Evolutionary conservation across 2,797 vertebrate genomes (phyloP), one percentile per base, ranked within the genome.

Genomic region (Hydrocynus forskahlii): DNA sequence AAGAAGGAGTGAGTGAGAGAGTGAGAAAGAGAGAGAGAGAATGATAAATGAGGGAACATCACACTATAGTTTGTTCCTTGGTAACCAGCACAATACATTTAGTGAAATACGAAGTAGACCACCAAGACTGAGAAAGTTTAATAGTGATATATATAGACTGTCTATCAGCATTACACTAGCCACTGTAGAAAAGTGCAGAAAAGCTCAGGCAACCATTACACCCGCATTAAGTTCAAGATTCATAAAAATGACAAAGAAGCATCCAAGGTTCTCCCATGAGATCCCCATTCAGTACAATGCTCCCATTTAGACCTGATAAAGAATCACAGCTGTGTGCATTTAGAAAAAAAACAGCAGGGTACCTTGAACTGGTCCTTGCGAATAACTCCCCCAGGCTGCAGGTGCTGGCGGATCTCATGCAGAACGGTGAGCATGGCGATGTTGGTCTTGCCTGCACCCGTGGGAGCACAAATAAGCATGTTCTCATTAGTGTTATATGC

Each of bases 351-450:
- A 70, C 43, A 50, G 68, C 38, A 17, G 50, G 87, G 13, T 92
- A 98, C 98, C 97, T 99, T 99, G 91, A 99, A 99, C 78, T 97
- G 96, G 90, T 99, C 97, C 91, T 97, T 99, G 94, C 95, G 97
- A 90, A 99, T 97, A 89, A 98, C 89, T 1, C 94, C 94, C 0
- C 96, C 96, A 0, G 97, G 96, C 83, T 97, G 96, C 86, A 99
- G 89, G 85, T 99, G 96, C 88, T 99, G 97, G 59, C 96, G 96
- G 85, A 99, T 96, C 94, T 98, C 98, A 84, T 97, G 97, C 13
- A 99, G 94, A 75, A 99, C 92, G 0, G 97, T 95, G 66, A 99
- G 93, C 97, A 99, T 99, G 73, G 98, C 98, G 83, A 99, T 98
- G 90, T 99, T 99, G 40, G 98, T 99, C 92, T 99, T 99, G 43